A percentile compares a stretch with the other conserved stretches of the same genome.
Conservation (phyloP, 2,888 invertebrate genomes). For the Leucania comma region DNA sequence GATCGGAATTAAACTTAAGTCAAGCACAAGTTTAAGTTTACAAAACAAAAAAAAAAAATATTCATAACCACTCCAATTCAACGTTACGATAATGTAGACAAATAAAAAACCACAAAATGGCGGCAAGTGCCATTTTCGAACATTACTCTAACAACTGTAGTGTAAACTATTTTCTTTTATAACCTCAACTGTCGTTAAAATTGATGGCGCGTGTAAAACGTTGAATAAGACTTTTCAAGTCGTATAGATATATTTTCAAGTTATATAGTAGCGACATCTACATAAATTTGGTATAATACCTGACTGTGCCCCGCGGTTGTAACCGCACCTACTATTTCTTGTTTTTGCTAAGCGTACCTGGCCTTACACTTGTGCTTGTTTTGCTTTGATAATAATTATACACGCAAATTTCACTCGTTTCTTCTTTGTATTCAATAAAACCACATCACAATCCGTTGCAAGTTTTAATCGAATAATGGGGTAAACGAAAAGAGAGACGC, state of each 20-base stretch:
- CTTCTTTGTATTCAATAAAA: too few relatives aligned
- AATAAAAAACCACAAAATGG: constrained; percentile 23
- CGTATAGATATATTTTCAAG: too few relatives aligned
- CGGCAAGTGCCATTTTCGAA: constrained; percentile 22
- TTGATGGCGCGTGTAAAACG: constrained; percentile 45
- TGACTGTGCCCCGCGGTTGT: not conserved
- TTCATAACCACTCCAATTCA: constrained; percentile 40
- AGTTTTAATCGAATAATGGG: too few relatives aligned
- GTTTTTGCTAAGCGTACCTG: too few relatives aligned
- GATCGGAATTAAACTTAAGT: too few relatives aligned
- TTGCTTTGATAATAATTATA: too few relatives aligned
- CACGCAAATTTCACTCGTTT: too few relatives aligned
- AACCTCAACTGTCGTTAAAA: constrained; percentile 54
- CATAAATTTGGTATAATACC: constrained; percentile 16
- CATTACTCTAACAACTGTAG: constrained; percentile 22
- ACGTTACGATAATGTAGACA: constrained; percentile 27
- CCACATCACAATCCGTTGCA: too few relatives aligned
- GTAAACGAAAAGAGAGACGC: too few relatives aligned
- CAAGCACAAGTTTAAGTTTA: too few relatives aligned
- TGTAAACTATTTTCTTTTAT: constrained; percentile 48
- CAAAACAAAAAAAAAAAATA: too few relatives aligned
- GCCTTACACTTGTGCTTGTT: too few relatives aligned
- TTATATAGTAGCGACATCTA: constrained; percentile 24
- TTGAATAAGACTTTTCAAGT: constrained; percentile 46
- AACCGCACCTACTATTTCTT: not conserved